Percentiles rank a stretch among this genome's conserved stretches.
These are phyloP conservation scores for Lagria hirta DNA, from an alignment of 2,888 invertebrate genomes.

Conservation along the genomic window DNA sequence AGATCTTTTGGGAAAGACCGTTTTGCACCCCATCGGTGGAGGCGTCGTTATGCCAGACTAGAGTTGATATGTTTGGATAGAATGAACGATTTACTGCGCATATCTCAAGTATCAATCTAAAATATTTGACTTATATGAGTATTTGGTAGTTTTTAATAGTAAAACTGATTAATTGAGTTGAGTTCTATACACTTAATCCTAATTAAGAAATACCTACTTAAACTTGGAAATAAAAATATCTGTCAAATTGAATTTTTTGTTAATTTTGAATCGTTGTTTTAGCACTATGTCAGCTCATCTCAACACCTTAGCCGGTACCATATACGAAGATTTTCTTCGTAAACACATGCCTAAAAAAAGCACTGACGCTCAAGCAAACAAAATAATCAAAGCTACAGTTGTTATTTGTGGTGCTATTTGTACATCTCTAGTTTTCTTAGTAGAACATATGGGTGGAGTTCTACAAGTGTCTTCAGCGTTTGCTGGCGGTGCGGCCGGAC, in stretches of 20 bases:
- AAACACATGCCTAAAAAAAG: conserved; percentile 57
- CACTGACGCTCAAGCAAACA: conserved; percentile 58
- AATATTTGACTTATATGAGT: too few relatives aligned
- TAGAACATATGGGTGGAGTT: conserved; percentile 66
- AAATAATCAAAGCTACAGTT: conserved; percentile 60
- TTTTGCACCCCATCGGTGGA: too few relatives aligned
- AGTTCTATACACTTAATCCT: too few relatives aligned
- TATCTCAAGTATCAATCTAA: too few relatives aligned
- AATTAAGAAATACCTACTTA: too few relatives aligned
- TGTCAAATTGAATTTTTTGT: neutral
- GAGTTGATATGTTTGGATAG: too few relatives aligned
- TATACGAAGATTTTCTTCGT: conserved; percentile 65
- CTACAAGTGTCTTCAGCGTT: conserved; percentile 66
- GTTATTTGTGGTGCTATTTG: conserved; percentile 64
- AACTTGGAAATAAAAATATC: too few relatives aligned
- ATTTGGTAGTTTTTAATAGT: too few relatives aligned
- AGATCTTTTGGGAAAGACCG: too few relatives aligned
- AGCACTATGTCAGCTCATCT: conserved; percentile 64
- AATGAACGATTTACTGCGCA: too few relatives aligned
- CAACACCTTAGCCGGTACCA: conserved; percentile 62
- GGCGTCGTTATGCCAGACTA: too few relatives aligned
- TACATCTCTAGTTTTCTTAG: conserved; percentile 67
- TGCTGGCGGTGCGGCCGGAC: conserved; percentile 66
- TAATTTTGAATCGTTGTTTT: conserved; percentile 13
- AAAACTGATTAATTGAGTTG: too few relatives aligned